These are phyloP conservation scores for Siniperca chuatsi DNA, from an alignment of 2,113 vertebrate genomes.

Conservation along the genomic window DNA sequence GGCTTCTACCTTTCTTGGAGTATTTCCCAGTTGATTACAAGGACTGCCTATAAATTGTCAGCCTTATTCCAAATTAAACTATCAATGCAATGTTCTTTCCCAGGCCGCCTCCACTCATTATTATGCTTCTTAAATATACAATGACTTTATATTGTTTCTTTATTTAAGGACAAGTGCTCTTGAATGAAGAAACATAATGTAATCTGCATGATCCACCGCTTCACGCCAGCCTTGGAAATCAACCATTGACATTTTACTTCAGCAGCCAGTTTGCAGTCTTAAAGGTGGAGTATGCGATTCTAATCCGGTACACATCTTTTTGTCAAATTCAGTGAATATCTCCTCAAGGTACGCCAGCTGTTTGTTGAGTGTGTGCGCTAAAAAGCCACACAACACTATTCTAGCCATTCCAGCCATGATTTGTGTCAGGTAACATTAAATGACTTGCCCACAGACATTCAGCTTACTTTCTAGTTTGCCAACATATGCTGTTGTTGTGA, in stretches of 20 bases:
- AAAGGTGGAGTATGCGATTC: background rate
- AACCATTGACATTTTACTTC: background rate
- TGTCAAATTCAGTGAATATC: too few relatives aligned
- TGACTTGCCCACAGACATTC: too few relatives aligned
- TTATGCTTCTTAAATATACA: background rate
- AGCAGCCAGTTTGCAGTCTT: slow-evolving; percentile 28
- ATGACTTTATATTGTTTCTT: slow-evolving; percentile 12
- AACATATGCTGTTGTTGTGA: too few relatives aligned
- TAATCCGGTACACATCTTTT: too few relatives aligned
- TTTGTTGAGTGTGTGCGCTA: too few relatives aligned
- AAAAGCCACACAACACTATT: too few relatives aligned
- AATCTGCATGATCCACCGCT: background rate
- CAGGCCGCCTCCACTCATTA: background rate
- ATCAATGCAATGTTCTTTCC: background rate
- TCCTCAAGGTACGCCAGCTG: too few relatives aligned
- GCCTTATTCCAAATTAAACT: slow-evolving; percentile 23
- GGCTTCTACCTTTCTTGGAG: background rate
- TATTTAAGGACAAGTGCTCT: slow-evolving; percentile 14
- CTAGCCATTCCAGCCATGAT: too few relatives aligned
- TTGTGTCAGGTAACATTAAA: too few relatives aligned
- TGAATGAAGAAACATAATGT: slow-evolving; percentile 5
- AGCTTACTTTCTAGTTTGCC: too few relatives aligned
- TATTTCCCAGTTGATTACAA: slow-evolving; percentile 25
- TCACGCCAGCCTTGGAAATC: background rate
- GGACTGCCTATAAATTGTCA: background rate